Evolutionary conservation across 64 coral and sea anemone species (phyloP).

Genomic region (Montipora foliosa): DNA sequence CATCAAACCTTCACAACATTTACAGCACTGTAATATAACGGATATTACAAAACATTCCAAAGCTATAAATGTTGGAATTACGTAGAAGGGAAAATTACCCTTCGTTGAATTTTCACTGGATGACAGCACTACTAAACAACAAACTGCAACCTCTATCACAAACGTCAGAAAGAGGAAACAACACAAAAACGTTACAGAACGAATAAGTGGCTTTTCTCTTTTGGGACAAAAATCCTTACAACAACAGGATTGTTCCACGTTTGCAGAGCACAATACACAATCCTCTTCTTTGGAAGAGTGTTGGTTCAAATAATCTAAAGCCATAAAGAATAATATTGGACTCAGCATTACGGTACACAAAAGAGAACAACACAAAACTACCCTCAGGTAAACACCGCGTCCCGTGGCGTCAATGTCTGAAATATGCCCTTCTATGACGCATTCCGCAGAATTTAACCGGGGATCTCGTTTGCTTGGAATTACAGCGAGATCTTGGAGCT

Average conservation of each 20-base stretch:
- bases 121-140: neutral
- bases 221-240: no score
- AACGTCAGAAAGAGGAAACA: neutral
- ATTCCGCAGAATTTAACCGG: neutral
- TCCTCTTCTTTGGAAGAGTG: neutral
- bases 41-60: no score
- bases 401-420: neutral
- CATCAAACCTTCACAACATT: neutral
- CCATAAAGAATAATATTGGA: neutral
- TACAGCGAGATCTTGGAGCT: neutral
- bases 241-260: no score
- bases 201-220: no score
- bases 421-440: neutral
- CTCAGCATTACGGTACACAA: neutral
- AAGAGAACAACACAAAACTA: neutral
- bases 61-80: neutral
- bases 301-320: neutral
- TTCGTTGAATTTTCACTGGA: neutral
- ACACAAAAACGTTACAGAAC: no score
- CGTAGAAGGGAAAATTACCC: neutral
- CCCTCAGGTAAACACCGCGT: neutral
- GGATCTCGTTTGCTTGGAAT: neutral
- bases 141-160: neutral
- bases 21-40: neutral
- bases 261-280: neutral